These are phyloP conservation scores for Drosophila vallismaia DNA, from an alignment of 2,888 invertebrate species.

Conservation along the genomic window DNA sequence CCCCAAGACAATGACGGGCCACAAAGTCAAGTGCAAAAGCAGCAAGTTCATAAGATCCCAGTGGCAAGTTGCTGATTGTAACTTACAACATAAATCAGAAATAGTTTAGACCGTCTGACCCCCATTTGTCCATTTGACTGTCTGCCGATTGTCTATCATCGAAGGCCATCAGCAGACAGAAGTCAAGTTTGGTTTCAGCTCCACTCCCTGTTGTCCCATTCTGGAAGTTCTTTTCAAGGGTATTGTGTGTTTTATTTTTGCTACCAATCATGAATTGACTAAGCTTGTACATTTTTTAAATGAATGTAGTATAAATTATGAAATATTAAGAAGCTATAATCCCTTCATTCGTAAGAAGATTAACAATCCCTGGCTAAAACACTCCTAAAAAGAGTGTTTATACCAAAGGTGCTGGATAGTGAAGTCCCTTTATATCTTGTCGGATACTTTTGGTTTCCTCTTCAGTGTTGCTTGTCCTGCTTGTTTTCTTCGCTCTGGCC, in stretches of 20 bases:
- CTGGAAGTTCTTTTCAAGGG: conserved; percentile 5
- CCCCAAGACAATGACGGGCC: conserved; percentile 29
- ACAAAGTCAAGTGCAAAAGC: conserved; percentile 63
- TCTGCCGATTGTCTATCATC: conserved; percentile 72
- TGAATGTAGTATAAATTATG: too few species aligned
- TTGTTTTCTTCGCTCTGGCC: conserved; percentile 39
- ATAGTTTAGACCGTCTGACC: conserved; percentile 23
- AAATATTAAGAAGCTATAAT: too few species aligned
- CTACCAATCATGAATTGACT: too few species aligned
- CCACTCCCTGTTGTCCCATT: conserved; percentile 5
- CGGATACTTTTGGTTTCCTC: conserved; percentile 45
- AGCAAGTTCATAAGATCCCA: conserved; percentile 52
- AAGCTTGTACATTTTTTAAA: too few species aligned
- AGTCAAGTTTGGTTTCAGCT: conserved; percentile 13
- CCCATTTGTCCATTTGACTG: conserved; percentile 5
- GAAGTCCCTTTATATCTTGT: conserved; percentile 1
- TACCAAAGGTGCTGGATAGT: not conserved
- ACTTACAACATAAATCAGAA: conserved; percentile 71
- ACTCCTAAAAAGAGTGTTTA: not conserved
- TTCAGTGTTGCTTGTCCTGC: conserved; percentile 37
- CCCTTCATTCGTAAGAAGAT: too few species aligned
- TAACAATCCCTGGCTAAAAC: too few species aligned
- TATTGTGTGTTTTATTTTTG: not conserved
- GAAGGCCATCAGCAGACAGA: conserved; percentile 57
- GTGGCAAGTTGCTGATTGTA: conserved; percentile 47